Evolutionary conservation across 1,140 invertebrate species (phyloP), one percentile per base, ranked within the genome.

Genomic region (Drosophila pseudoobscura): DNA sequence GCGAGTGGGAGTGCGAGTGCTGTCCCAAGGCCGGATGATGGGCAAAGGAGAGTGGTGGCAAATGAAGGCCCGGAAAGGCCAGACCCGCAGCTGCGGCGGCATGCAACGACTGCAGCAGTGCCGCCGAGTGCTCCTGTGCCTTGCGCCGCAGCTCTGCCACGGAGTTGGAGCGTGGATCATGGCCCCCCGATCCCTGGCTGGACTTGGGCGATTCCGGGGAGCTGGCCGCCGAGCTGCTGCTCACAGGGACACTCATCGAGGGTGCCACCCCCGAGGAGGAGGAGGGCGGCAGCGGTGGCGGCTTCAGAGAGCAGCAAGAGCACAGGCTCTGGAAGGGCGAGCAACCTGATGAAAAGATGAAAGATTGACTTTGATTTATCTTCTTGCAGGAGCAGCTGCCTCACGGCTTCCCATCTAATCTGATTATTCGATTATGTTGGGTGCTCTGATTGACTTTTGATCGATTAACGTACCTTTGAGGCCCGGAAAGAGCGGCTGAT

Each of bases 101-200:
- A 63, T 94, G 95, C 24, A 96, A 92, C 17, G 94, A 95, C 80
- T 96, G 95, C 52, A 97, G 91, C 9, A 97, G 92, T 0, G 97
- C 96, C 0, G 97, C 97, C 1, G 96, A 97, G 91, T 98, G 97
- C 88, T 98, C 97, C 90, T 97, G 96, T 0, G 97, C 97, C 91
- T 98, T 98, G 24, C 97, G 93, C 11, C 97, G 93, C 7, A 98
- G 92, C 82, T 98, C 97, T 0, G 97, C 97, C 15, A 98, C 95
- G 90, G 96, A 97, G 62, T 95, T 95, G n/a, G 94, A 95, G 58
- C 96, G 92, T 66, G 94, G 93, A 91, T 94, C 93, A n/a, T 84
- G 74, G 6, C 71, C 63, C 6, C 49, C 41, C 0, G 92, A 92
- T 5, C 55, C 46, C 17, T 72, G 54, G 47, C 73, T 61, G 15